Percentiles rank a stretch among this genome's conserved stretches.
Conservation (phyloP, 2,888 invertebrate genomes). For the Zygothrica quintamaculata region DNA sequence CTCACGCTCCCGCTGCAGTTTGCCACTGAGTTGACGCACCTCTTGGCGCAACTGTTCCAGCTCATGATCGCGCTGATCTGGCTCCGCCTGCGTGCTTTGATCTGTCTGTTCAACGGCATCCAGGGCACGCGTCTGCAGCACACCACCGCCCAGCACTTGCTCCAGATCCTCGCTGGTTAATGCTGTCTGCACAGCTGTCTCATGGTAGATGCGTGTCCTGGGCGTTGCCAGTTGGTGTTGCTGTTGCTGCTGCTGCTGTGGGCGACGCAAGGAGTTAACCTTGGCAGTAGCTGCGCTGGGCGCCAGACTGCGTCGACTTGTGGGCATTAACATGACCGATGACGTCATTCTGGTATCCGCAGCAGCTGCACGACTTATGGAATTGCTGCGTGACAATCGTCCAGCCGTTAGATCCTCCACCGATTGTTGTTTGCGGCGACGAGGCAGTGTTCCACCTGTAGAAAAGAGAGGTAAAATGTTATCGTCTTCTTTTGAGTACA, state of each 20-base stretch:
- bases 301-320: constrained; percentile 72
- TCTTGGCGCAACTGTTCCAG: constrained; percentile 87
- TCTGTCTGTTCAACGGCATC: constrained; percentile 85
- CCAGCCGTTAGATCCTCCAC: constrained; percentile 86
- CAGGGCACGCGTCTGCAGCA: constrained; percentile 77
- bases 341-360: constrained; percentile 85
- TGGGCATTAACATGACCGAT: constrained; percentile 77
- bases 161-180: constrained; percentile 90
- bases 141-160: constrained; percentile 88
- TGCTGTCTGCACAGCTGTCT: constrained; percentile 91
- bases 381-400: constrained; percentile 84
- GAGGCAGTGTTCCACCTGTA: constrained; percentile 89
- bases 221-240: constrained; percentile 80
- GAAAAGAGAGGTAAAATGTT: neutral
- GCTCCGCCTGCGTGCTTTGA: constrained; percentile 87
- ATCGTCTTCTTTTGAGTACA: neutral
- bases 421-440: constrained; percentile 89
- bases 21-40: constrained; percentile 86
- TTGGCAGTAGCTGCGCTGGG: constrained; percentile 75
- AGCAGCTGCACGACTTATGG: constrained; percentile 83
- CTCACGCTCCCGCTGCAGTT: constrained; percentile 88
- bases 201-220: constrained; percentile 91
- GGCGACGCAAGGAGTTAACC: constrained; percentile 85
- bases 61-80: constrained; percentile 87
- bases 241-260: constrained; percentile 79